Evolutionary conservation across 2,797 vertebrate genomes (phyloP).

Genomic region (Acropternis orthonyx): DNA sequence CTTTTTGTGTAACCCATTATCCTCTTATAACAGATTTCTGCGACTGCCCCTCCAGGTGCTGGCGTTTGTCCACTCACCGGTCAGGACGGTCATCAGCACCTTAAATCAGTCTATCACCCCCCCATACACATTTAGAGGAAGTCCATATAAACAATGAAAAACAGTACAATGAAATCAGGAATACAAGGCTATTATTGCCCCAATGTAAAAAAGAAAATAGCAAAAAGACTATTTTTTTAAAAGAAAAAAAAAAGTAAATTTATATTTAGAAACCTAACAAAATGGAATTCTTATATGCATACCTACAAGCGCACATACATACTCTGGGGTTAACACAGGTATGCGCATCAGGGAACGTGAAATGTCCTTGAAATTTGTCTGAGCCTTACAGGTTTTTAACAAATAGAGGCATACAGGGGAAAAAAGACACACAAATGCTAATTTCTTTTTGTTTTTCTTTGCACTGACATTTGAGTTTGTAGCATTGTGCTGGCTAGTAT

Average conservation of each 20-base stretch:
- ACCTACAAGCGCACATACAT: neutral
- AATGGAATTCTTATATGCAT: neutral
- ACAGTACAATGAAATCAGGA: neutral
- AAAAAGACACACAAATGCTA: neutral
- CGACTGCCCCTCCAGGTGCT: too few relatives aligned
- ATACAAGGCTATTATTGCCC: neutral
- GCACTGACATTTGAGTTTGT: neutral
- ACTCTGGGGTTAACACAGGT: neutral
- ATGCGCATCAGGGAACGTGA: neutral
- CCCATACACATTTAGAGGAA: neutral
- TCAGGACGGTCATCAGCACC: too few relatives aligned
- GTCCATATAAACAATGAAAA: neutral
- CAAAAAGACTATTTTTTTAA: neutral
- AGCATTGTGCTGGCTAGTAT: neutral
- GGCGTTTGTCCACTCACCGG: too few relatives aligned
- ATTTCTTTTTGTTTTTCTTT: neutral
- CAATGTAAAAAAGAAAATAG: neutral
- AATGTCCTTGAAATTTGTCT: neutral
- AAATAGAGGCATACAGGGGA: neutral
- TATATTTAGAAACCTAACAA: neutral
- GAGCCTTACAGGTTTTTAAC: neutral
- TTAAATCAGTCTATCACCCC: too few relatives aligned
- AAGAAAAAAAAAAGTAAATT: neutral
- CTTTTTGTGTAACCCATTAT: too few relatives aligned
- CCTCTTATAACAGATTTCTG: too few relatives aligned